These are phyloP conservation scores for Teleiodes luculella DNA, from an alignment of 2,888 invertebrate genomes.

Conservation along the genomic window DNA sequence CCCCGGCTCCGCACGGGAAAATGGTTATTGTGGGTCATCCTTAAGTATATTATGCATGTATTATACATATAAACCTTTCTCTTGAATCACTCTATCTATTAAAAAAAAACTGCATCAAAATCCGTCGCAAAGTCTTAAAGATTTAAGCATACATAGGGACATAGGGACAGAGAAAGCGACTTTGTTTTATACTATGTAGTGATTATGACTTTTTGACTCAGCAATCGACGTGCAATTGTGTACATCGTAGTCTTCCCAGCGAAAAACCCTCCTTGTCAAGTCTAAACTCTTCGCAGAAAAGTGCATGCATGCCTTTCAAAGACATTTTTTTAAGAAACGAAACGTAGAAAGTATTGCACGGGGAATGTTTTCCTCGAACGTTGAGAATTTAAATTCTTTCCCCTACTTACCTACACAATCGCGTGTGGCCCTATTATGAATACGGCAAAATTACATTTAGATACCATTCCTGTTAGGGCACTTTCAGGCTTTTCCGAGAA, in stretches of 20 bases:
- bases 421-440: slow-evolving; percentile 77
- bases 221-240: neutral
- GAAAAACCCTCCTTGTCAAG: slow-evolving; percentile 32
- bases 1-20: no score
- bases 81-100: no score
- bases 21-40: no score
- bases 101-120: no score
- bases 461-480: slow-evolving; percentile 34
- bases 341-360: slow-evolving; percentile 65
- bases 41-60: no score
- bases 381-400: slow-evolving; percentile 69
- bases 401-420: slow-evolving; percentile 62
- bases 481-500: neutral
- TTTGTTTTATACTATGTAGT: no score
- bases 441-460: slow-evolving; percentile 45
- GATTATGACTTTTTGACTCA: neutral
- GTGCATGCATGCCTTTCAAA: slow-evolving; percentile 64
- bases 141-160: no score
- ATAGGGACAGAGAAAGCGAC: no score
- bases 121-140: no score
- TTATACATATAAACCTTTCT: no score
- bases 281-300: slow-evolving; percentile 59
- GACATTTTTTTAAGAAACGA: slow-evolving; percentile 60
- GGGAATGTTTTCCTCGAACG: slow-evolving; percentile 67
- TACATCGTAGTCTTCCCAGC: neutral